Percentiles rank a stretch among this genome's conserved stretches.
Evolutionary conservation across 2,797 vertebrate species (phyloP).

Genomic region (Danio tinwini): DNA sequence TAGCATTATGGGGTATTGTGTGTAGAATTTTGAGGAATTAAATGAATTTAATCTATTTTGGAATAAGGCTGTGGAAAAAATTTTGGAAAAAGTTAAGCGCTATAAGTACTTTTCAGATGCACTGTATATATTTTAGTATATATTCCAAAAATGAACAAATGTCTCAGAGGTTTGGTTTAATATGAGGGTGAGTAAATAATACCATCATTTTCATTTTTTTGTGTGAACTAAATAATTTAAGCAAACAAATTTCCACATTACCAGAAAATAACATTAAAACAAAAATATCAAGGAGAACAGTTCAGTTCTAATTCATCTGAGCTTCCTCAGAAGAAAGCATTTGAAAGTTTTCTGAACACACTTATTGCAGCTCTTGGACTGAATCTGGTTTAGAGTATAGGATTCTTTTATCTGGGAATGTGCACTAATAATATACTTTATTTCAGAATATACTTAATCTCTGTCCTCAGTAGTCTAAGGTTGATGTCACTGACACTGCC

Average conservation of each 20-base stretch:
- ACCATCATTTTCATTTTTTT: no score
- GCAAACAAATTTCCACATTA: neutral
- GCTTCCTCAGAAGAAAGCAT: neutral
- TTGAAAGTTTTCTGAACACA: neutral
- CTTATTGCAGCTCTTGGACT: neutral
- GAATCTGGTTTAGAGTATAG: neutral
- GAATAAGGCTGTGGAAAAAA: no score
- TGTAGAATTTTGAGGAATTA: no score
- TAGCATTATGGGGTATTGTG: no score
- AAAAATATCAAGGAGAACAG: neutral
- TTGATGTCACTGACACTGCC: neutral
- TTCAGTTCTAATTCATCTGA: neutral
- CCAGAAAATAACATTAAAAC: neutral
- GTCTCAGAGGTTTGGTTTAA: no score
- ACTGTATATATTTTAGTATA: no score
- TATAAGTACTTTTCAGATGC: no score
- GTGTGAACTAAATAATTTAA: neutral
- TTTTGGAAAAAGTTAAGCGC: no score
- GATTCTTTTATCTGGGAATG: neutral
- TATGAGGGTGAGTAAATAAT: no score
- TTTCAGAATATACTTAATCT: constrained; percentile 9
- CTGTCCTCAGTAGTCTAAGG: constrained; percentile 14
- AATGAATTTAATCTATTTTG: no score
- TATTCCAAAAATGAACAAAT: no score
- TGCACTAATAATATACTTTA: constrained; percentile 13